Percentiles rank a stretch among this genome's conserved stretches.
Evolutionary conservation across 2,888 invertebrate species (phyloP).

Genomic region (Empis livida): DNA sequence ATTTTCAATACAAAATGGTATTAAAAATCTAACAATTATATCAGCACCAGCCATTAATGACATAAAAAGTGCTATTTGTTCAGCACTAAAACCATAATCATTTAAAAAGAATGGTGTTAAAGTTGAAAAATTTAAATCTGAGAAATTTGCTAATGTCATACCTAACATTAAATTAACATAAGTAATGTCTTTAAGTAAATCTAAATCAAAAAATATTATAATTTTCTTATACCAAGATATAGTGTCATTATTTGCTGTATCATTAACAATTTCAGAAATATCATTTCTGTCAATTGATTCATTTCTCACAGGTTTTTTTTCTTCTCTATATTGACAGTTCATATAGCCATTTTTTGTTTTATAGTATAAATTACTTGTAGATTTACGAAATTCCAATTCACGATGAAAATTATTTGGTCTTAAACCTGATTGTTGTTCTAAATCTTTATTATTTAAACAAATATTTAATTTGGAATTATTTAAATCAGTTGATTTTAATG

Average conservation of each 20-base stretch:
- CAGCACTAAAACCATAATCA: constrained; percentile 45
- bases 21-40: constrained; percentile 48
- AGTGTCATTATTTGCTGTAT: constrained; percentile 4
- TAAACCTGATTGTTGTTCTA: background rate
- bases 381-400: background rate
- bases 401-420: background rate
- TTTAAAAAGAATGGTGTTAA: constrained; percentile 57
- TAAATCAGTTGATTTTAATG: constrained; percentile 13
- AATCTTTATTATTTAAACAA: background rate
- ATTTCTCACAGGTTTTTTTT: constrained; percentile 10
- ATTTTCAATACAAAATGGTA: constrained; percentile 53
- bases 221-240: constrained; percentile 36
- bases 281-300: constrained; percentile 14
- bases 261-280: constrained; percentile 24
- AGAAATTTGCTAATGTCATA: constrained; percentile 57
- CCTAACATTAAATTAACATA: constrained; percentile 59
- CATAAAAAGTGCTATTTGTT: constrained; percentile 52
- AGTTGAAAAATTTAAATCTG: constrained; percentile 59
- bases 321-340: constrained; percentile 17
- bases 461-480: background rate
- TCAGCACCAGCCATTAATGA: constrained; percentile 54
- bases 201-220: constrained; percentile 54
- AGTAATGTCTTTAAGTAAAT: constrained; percentile 50
- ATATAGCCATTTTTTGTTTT: no score
- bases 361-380: background rate